These are phyloP conservation scores for Rhombomys opimus DNA, from an alignment of 2,113 vertebrate genomes.

Conservation along the genomic window DNA sequence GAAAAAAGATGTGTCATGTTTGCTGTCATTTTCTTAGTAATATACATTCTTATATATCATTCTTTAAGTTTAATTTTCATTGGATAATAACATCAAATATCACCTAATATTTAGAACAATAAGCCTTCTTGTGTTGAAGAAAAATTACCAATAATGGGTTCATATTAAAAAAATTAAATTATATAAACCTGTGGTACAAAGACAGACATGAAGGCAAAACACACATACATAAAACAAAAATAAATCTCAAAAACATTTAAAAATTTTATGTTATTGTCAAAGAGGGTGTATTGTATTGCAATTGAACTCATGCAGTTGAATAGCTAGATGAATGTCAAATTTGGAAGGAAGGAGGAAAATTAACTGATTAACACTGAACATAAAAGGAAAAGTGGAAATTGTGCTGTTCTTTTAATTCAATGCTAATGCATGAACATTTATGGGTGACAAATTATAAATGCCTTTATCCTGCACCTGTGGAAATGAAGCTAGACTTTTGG, in stretches of 20 bases:
- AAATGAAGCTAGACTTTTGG: background rate
- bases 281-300: background rate
- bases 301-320: slow-evolving; percentile 36
- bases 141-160: background rate
- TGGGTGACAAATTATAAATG: slow-evolving; percentile 60
- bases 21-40: slow-evolving; percentile 1
- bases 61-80: background rate
- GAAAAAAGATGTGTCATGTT: background rate
- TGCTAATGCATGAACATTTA: slow-evolving; percentile 58
- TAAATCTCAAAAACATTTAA: background rate
- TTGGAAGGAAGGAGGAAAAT: slow-evolving; percentile 53
- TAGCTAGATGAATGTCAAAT: slow-evolving; percentile 9
- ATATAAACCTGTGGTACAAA: background rate
- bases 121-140: background rate
- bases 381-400: slow-evolving; percentile 55
- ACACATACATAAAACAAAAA: background rate
- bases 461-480: background rate
- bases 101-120: background rate
- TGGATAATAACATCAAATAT: background rate
- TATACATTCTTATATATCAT: background rate
- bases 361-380: slow-evolving; percentile 50
- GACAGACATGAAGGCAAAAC: background rate
- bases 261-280: too few relatives aligned
- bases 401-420: slow-evolving; percentile 60
- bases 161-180: background rate